Evolutionary conservation across 1,140 invertebrate species (phyloP).

Genomic region (Heliconius nattereri): DNA sequence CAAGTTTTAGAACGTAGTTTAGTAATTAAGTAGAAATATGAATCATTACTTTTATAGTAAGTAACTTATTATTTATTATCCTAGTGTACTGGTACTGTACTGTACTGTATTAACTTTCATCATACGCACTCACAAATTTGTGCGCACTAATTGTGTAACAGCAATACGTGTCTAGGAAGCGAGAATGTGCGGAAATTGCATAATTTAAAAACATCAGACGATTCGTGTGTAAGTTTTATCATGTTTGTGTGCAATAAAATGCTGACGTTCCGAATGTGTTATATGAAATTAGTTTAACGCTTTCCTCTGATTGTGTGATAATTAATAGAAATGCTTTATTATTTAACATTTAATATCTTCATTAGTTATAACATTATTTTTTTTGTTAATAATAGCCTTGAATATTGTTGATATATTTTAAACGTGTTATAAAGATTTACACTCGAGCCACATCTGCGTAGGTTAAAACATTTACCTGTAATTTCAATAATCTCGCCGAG

Average conservation of each 20-base stretch:
- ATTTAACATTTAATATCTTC: no score
- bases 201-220: slow-evolving; percentile 37
- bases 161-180: slow-evolving; percentile 29
- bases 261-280: slow-evolving; percentile 27
- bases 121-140: slow-evolving; percentile 5
- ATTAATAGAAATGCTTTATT: no score
- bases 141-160: slow-evolving; percentile 26
- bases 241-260: slow-evolving; percentile 22
- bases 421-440: no score
- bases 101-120: neutral
- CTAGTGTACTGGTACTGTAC: neutral
- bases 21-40: neutral
- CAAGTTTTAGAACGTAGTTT: slow-evolving; percentile 17
- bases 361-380: no score
- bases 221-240: slow-evolving; percentile 31
- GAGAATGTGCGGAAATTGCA: slow-evolving; percentile 34
- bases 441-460: neutral
- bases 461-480: neutral
- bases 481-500: neutral
- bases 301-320: neutral
- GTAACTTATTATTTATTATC: no score
- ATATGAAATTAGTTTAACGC: neutral
- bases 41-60: no score
- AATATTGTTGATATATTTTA: no score
- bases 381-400: no score